Conservation (phyloP, 2,113 vertebrate species). For the Butorides virescens region DNA sequence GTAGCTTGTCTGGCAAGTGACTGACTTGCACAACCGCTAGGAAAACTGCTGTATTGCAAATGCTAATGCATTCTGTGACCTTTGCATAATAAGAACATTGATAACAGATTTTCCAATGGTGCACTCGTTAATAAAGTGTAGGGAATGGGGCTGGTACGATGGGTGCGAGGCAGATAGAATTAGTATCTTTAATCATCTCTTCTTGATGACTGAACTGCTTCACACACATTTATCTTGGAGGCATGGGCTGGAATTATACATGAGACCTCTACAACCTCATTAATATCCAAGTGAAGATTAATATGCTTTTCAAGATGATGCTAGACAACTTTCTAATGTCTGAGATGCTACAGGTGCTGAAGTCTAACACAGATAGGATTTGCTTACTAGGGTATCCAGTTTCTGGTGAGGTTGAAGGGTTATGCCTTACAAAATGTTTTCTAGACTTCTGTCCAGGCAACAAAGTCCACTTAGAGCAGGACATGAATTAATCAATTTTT, state of each 20-base stretch:
- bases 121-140: slow-evolving; percentile 6
- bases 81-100: slow-evolving; percentile 39
- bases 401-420: not conserved
- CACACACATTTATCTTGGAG: not conserved
- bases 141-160: not conserved
- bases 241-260: not conserved
- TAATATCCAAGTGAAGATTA: not conserved
- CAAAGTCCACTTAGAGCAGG: not conserved
- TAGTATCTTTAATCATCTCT: slow-evolving; percentile 17
- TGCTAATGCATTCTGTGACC: slow-evolving; percentile 62
- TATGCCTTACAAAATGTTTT: not conserved
- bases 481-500: not conserved
- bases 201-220: not conserved
- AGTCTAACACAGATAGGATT: not conserved
- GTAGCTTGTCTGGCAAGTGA: not conserved
- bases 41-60: slow-evolving; percentile 23
- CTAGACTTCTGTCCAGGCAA: not conserved
- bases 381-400: not conserved
- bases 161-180: not conserved
- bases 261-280: not conserved
- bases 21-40: not conserved
- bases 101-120: not conserved
- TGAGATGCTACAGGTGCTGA: not conserved
- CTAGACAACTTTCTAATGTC: not conserved
- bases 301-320: not conserved